Evolutionary conservation across 64 coral and sea anemone genomes (phyloP), one percentile per base, ranked within the genome.

Genomic region (Acropora tenuis): DNA sequence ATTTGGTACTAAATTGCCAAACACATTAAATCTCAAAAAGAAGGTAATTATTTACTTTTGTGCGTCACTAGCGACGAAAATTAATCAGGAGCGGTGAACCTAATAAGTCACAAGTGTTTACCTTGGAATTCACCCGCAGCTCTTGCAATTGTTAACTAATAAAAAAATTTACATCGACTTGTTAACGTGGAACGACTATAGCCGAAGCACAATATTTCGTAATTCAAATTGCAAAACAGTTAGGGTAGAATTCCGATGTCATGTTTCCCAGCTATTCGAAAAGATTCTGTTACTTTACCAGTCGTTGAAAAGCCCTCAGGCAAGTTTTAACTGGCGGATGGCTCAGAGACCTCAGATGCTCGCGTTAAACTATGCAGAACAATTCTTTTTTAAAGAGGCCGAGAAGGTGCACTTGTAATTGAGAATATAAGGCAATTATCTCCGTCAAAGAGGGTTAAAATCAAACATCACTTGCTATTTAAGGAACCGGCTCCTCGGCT

Each of bases 341-440:
- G 20, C 6, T 41, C 18, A 42, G 43, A 68, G 3, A 43, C 12
- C 6, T 41, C 18, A 42, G 43, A 68, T 5, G 61, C 12, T 30
- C 30, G 9, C 80, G 59, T 68, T 55, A 5, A 4, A 55, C 58
- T 30, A 30, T 30, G 30, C 30, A 4, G 4, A 46, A 46, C 2
- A 76, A 76, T 76, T 40, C 41, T 10, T 9, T 40, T 73, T 40
- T 41, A 73, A 76, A 76, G 40, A 78, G 52, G 10, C 52, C 46
- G 46, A 78, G 19, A 20, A 6, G 40, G 40, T 5, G 46, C 4
- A 1, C 75, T 48, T 48, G 44, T 10, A 5, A 4, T 3, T 40
- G 18, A 71, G 82, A 85, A 17, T 18, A n/a, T 17, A 48, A 72
- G 20, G 82, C 82, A 85, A 85, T 85, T 71, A 71, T 48, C 30